phyloP scores from a whole-genome alignment of 53 echinoderm and acorn worm genomes.

The Pentamera pediparva region DNA sequence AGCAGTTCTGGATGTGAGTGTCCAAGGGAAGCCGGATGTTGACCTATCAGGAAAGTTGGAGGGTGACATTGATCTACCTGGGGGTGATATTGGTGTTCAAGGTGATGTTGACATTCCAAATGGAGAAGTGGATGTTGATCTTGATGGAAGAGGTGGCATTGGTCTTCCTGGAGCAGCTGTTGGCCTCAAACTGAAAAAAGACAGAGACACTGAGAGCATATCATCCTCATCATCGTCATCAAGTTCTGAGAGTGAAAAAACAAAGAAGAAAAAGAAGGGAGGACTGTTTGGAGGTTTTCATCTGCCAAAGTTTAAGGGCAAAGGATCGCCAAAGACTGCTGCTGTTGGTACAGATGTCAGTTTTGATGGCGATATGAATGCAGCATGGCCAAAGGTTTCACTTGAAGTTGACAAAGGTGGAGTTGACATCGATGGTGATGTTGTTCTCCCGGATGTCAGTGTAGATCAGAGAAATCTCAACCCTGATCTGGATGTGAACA shows the following conservation, averaged over 20 bases:
- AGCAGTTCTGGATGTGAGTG: neutral
- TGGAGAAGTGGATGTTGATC: neutral
- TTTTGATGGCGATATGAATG: neutral
- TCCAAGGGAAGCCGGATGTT: neutral
- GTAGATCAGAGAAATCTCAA: conserved; percentile 30
- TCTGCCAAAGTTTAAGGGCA: neutral
- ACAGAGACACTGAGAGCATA: neutral
- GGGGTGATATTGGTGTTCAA: neutral
- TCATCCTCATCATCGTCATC: neutral
- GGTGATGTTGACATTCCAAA: neutral
- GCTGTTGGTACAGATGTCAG: neutral
- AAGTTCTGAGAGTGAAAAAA: neutral
- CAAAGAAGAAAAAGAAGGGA: neutral
- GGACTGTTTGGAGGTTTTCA: neutral
- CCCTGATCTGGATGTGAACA: conserved; percentile 43
- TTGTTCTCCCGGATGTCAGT: conserved; percentile 22
- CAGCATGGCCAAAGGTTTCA: too few species aligned
- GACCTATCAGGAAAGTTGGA: neutral
- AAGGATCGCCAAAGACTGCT: neutral
- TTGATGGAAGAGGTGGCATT: conserved; percentile 32
- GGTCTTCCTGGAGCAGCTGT: conserved; percentile 6
- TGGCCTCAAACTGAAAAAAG: neutral
- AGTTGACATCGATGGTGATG: conserved; percentile 25
- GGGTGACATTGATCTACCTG: neutral
- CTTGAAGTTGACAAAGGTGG: conserved; percentile 25